Evolutionary conservation across 2,113 vertebrate species (phyloP), one percentile per base, ranked within the genome.

Genomic region (Formicarius rufipectus): DNA sequence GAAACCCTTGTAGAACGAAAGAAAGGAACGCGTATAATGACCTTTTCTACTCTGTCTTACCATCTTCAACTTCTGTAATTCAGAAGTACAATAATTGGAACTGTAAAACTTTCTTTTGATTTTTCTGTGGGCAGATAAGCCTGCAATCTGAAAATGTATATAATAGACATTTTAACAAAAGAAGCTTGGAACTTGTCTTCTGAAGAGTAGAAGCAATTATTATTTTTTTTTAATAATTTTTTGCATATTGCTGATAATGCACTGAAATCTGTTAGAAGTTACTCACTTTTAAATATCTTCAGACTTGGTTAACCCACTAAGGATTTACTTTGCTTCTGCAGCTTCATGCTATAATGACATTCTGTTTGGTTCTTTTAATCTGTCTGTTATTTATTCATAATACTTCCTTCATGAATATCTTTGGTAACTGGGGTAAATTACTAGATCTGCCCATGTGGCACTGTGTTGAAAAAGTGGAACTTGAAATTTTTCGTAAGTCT

Each of bases 121-220:
- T 75, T 76, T 83, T 71, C 17, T 63, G 31, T 5, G 6, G 28
- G 25, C 68, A 84, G 59, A 12, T 83, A 47, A 67, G 30, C 3
- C 0, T 80, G 68, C 64, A 78, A 0, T 71, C 47, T 88, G 44
- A 85, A 90, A 35, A 40, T 0, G 0, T 69, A 20, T 23, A 7
- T 73, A 74, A 66, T 55, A 39, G 39, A 35, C 23, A 63, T 64
- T 85, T 79, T 80, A 76, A 75, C 37, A 73, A 58, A 89, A 77
- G 11, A 59, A 55, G 7, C 52, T 91, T 52, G 47, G 44, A 78
- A 78, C 42, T 60, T 56, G 22, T 39, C 24, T 89, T 80, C 33
- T 39, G 33, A 75, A 63, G 42, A 71, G 9, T 27, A 78, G 40
- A 53, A 91, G 16, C 25, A 55, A 27, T 71, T 77, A 27, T 71